A percentile compares a stretch with the other conserved stretches of the same genome.
Evolutionary conservation across 1,140 invertebrate genomes (phyloP).

Genomic region (Dermatophagoides farinae): DNA sequence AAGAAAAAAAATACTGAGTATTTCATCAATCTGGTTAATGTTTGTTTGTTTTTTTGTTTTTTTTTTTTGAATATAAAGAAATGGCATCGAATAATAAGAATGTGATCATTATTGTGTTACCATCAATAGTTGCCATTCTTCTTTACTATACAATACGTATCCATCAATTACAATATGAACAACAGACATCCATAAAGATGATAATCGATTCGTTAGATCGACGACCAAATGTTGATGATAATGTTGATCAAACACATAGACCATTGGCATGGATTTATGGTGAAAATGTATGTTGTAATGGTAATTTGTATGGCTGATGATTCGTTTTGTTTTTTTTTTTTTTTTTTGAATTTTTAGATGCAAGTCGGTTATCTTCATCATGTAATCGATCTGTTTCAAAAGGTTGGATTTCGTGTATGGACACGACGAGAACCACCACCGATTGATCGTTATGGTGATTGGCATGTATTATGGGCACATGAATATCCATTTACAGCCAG

Average conservation of each 20-base stretch:
- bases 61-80: no score
- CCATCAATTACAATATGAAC: no score
- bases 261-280: slow-evolving; percentile 12
- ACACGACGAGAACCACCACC: not conserved
- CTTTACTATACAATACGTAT: no score
- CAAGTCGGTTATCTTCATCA: slow-evolving; percentile 24
- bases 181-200: no score
- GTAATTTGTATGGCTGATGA: not conserved
- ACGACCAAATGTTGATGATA: no score
- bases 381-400: slow-evolving; percentile 23
- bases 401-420: slow-evolving; percentile 20
- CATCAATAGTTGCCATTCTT: no score
- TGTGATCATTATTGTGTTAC: no score
- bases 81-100: no score
- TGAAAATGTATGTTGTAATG: slow-evolving; percentile 5
- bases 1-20: no score
- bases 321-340: not conserved
- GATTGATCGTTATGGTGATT: slow-evolving; percentile 23
- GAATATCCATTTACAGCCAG: slow-evolving; percentile 61
- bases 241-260: not conserved
- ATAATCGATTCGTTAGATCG: no score
- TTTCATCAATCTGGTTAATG: no score
- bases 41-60: no score
- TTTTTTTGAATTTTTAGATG: slow-evolving; percentile 15
- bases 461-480: slow-evolving; percentile 78